Evolutionary conservation across 1,140 invertebrate genomes (phyloP), one percentile per base, ranked within the genome.

Genomic region (Nasonia giraulti): DNA sequence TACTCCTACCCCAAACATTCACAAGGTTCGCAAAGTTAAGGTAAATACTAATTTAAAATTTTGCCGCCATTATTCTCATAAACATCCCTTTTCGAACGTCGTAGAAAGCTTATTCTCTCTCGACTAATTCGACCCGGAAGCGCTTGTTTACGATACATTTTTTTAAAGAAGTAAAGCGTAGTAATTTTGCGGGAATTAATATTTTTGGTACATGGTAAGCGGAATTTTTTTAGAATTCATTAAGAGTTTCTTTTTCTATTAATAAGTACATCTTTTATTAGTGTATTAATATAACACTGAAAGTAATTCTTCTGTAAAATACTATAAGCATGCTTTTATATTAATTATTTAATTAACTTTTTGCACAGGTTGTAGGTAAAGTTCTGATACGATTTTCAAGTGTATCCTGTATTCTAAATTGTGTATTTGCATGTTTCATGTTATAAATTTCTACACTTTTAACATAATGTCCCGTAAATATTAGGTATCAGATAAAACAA

Each of bases 1-100:
- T 83, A 91, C 89, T 91, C 88, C 89, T 90, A 88, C 91, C 89
- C 89, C 88, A 91, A 90, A 90, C 89, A 92, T 91, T 91, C 90
- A 89, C 89, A 91, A 86, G 91, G 89, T 91, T 89, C 89, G 88
- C 89, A 87, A 88, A 87, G 84, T 86, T 89, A 91, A 92, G 92
- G 91, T 92, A 92, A 92, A 90, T 91, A 91, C 88, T 91, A 91
- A 91, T 89, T 81, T 86, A 88, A 85, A 81, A 71, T 78, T 83
- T 66, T 20, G 14, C 20, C 66, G 17, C 23, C 55, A 68, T 8
- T 69, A 69, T 82, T 55, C 20, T 76, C n/a, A 69, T 75, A 37
- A 62, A 7, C 7, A 75, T 74, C 44, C 33, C 17, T 75, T 77
- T 23, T 62, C 5, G 5, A 20, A 62, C 14, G 17, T 82, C 62